Percentiles rank a stretch among this genome's conserved stretches.
Conservation (phyloP, 2,888 invertebrate species). For the Morinoia aosen region DNA sequence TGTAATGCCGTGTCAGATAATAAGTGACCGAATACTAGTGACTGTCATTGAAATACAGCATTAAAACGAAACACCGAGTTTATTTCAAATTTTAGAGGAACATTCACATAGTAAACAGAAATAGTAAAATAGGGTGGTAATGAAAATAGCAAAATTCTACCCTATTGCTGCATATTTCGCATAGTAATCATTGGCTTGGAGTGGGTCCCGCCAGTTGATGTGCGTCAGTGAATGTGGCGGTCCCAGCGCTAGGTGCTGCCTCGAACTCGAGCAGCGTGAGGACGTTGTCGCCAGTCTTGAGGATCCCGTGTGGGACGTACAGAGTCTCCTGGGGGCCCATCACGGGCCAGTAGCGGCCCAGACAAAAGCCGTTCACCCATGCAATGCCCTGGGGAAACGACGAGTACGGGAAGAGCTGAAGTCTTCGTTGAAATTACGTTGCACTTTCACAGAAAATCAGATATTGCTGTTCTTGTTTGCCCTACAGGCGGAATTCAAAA, state of each 20-base stretch:
- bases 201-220: slow-evolving; percentile 62
- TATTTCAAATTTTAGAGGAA: too few species aligned
- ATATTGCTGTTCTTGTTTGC: background rate
- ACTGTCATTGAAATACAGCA: too few species aligned
- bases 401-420: background rate
- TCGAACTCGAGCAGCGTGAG: slow-evolving; percentile 64
- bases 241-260: background rate
- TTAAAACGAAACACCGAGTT: too few species aligned
- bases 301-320: slow-evolving; percentile 72
- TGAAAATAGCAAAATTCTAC: too few species aligned
- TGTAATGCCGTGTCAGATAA: too few species aligned
- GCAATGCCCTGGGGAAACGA: slow-evolving; percentile 69
- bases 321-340: slow-evolving; percentile 74
- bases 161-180: too few species aligned
- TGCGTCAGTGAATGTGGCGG: slow-evolving; percentile 56
- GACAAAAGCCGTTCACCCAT: slow-evolving; percentile 73
- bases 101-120: too few species aligned
- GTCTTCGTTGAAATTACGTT: background rate
- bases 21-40: too few species aligned
- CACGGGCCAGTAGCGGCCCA: slow-evolving; percentile 75
- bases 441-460: background rate
- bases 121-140: too few species aligned
- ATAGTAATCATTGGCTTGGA: background rate
- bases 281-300: slow-evolving; percentile 57
- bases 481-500: background rate